phyloP scores from a whole-genome alignment of 1,140 invertebrate genomes.

The Ceratina japonica region DNA sequence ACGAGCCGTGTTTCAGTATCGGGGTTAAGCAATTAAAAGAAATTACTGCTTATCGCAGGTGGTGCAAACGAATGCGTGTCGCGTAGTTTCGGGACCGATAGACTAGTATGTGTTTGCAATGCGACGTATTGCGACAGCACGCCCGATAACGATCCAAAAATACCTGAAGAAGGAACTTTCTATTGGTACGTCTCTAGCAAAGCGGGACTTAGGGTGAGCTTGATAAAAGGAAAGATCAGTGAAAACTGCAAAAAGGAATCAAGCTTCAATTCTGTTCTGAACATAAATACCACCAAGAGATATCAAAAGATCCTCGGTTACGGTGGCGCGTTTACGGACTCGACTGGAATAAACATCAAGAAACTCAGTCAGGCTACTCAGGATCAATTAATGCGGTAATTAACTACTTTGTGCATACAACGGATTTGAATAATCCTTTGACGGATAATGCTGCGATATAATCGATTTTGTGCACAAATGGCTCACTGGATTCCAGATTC shows the following conservation, averaged over 20 bases:
- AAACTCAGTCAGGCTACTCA: slow-evolving; percentile 81
- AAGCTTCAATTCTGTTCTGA: not conserved
- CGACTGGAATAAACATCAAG: slow-evolving; percentile 87
- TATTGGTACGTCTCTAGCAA: slow-evolving; percentile 81
- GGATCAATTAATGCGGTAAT: slow-evolving; percentile 82
- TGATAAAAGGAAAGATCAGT: not conserved
- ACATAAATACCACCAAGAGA: slow-evolving; percentile 47
- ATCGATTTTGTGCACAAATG: too few species aligned
- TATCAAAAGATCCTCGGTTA: slow-evolving; percentile 87
- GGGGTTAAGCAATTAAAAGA: too few species aligned
- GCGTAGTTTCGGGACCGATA: slow-evolving; percentile 75
- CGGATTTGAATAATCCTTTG: too few species aligned
- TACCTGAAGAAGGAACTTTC: slow-evolving; percentile 76
- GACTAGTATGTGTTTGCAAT: slow-evolving; percentile 92
- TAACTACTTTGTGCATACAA: not conserved
- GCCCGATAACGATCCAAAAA: slow-evolving; percentile 73
- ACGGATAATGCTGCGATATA: too few species aligned
- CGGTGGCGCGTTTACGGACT: slow-evolving; percentile 93
- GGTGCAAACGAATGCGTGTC: slow-evolving; percentile 70
- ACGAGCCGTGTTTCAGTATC: too few species aligned
- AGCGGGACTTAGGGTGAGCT: slow-evolving; percentile 77
- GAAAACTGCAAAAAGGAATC: not conserved
- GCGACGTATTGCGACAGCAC: slow-evolving; percentile 89
- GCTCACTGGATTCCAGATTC: too few species aligned
- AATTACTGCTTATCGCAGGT: slow-evolving; percentile 6